Evolutionary conservation across 2,113 vertebrate genomes (phyloP).

Genomic region (Paradoxurus hermaphroditus): DNA sequence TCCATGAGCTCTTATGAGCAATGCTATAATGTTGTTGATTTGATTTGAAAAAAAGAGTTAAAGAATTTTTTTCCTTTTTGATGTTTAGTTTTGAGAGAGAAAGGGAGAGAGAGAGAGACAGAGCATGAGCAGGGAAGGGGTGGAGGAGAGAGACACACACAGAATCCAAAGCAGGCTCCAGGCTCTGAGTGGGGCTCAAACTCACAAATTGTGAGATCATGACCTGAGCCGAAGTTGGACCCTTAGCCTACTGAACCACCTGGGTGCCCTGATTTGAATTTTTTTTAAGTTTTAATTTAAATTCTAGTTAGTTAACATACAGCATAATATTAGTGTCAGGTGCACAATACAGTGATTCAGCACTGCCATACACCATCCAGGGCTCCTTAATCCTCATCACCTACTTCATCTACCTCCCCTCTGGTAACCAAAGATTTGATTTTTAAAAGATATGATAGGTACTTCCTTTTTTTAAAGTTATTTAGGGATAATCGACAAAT

Average conservation of each 20-base stretch:
- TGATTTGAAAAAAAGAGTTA: too few species aligned
- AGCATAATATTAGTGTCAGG: background rate
- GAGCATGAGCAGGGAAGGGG: too few species aligned
- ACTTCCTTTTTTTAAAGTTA: background rate
- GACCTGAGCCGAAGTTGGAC: too few species aligned
- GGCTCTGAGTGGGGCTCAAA: too few species aligned
- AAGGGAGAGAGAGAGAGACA: too few species aligned
- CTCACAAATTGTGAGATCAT: too few species aligned
- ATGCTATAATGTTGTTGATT: too few species aligned
- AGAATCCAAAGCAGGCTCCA: too few species aligned
- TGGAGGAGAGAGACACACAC: too few species aligned
- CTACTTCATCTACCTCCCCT: background rate
- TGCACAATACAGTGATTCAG: background rate
- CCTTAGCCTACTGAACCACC: too few species aligned
- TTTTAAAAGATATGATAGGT: background rate
- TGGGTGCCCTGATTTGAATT: background rate
- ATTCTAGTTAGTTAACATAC: background rate
- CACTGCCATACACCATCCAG: fast-evolving
- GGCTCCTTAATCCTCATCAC: background rate
- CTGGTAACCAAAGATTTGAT: background rate
- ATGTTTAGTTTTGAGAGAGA: too few species aligned
- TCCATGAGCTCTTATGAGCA: background rate
- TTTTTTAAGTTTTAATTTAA: background rate
- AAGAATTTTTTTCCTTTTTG: too few species aligned
- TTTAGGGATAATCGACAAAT: background rate